Evolutionary conservation across 1,140 invertebrate genomes (phyloP).

Genomic region (Acromyrmex charruanus): DNA sequence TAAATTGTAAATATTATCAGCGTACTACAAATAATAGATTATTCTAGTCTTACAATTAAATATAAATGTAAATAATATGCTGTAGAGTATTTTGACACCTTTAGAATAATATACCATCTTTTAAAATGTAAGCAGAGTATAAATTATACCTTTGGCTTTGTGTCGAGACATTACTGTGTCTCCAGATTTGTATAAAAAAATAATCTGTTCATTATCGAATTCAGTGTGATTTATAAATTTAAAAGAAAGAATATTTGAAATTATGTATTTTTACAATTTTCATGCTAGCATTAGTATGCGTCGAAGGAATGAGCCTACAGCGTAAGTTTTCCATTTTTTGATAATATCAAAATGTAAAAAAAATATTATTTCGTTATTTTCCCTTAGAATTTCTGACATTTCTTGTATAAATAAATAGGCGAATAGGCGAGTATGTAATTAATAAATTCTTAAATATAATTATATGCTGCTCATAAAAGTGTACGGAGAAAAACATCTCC

Average conservation of each 20-base stretch:
- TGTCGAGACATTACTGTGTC: too few relatives aligned
- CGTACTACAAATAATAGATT: not conserved
- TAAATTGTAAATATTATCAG: not conserved
- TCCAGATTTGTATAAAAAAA: not conserved
- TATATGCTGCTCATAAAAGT: slow-evolving; percentile 87
- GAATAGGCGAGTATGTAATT: slow-evolving; percentile 66
- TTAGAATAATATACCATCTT: not conserved
- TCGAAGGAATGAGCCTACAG: slow-evolving; percentile 87
- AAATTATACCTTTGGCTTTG: not conserved
- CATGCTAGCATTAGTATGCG: slow-evolving; percentile 82
- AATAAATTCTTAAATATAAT: slow-evolving; percentile 78
- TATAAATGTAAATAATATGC: not conserved
- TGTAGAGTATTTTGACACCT: not conserved
- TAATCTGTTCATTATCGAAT: not conserved
- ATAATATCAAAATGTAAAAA: slow-evolving; percentile 25
- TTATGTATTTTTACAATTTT: slow-evolving; percentile 65
- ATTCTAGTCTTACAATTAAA: not conserved
- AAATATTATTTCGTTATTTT: not conserved
- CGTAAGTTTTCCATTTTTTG: slow-evolving; percentile 85
- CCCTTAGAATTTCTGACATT: not conserved
- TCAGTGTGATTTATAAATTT: slow-evolving; percentile 1
- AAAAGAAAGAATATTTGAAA: not conserved
- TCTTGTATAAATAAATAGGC: slow-evolving; percentile 10
- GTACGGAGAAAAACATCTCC: slow-evolving; percentile 91
- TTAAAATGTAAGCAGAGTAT: not conserved